These are phyloP conservation scores for Xanthia icteritia DNA, from an alignment of 2,888 invertebrate species.

Conservation along the genomic window DNA sequence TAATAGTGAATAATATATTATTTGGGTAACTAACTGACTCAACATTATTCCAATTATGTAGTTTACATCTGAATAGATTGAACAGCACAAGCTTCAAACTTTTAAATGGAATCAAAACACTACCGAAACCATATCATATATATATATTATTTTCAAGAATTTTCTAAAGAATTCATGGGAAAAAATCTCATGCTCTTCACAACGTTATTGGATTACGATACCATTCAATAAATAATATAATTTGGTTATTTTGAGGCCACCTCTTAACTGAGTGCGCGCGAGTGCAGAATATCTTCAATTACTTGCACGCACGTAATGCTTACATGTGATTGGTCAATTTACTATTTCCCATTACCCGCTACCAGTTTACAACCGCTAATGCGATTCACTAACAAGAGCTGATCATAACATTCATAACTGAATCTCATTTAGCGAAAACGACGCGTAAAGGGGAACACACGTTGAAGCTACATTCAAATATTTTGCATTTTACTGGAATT, in stretches of 20 bases:
- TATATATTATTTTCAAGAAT: slow-evolving; percentile 36
- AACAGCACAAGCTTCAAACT: background rate
- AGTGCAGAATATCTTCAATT: slow-evolving; percentile 69
- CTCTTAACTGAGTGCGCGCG: slow-evolving; percentile 55
- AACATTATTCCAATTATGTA: background rate
- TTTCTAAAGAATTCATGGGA: slow-evolving; percentile 49
- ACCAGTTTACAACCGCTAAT: slow-evolving; percentile 69
- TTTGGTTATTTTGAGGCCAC: slow-evolving; percentile 57
- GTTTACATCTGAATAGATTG: slow-evolving; percentile 7
- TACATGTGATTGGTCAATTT: slow-evolving; percentile 82
- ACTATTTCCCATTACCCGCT: slow-evolving; percentile 74
- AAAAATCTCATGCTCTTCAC: slow-evolving; percentile 34
- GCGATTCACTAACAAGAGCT: slow-evolving; percentile 69
- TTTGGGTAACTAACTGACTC: slow-evolving; percentile 14
- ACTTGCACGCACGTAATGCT: slow-evolving; percentile 72
- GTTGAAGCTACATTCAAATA: background rate
- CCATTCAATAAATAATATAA: slow-evolving; percentile 61
- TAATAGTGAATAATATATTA: slow-evolving; percentile 14
- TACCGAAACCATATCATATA: slow-evolving; percentile 3
- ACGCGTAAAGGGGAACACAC: slow-evolving; percentile 42
- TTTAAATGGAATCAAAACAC: slow-evolving; percentile 1
- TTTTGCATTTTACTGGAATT: background rate
- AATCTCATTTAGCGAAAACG: slow-evolving; percentile 65
- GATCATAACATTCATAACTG: slow-evolving; percentile 65
- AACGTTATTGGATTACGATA: slow-evolving; percentile 58